Conservation (phyloP, 2,113 vertebrate species). For the Antigone vipio region DNA sequence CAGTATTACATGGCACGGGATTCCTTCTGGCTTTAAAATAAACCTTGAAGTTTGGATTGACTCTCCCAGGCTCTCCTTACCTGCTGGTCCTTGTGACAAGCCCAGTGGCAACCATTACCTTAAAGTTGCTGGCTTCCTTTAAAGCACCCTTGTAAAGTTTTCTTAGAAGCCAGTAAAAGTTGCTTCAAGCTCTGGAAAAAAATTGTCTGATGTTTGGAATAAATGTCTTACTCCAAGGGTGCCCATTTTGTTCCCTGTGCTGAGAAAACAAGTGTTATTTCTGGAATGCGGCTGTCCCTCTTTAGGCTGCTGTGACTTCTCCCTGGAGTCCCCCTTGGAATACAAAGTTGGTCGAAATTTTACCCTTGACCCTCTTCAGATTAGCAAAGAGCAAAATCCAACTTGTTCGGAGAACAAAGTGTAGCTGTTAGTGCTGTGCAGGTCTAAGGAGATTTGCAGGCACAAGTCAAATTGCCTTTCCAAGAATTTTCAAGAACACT, state of each 20-base stretch:
- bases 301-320: neutral
- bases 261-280: slow-evolving; percentile 9
- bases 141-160: neutral
- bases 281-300: neutral
- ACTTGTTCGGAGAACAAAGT: neutral
- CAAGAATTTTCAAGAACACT: neutral
- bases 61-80: neutral
- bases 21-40: neutral
- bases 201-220: neutral
- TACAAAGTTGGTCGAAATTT: neutral
- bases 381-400: neutral
- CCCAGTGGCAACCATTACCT: neutral
- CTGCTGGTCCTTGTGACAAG: neutral
- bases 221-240: neutral
- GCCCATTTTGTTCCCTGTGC: neutral
- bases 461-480: neutral
- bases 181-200: neutral
- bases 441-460: neutral
- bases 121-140: neutral
- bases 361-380: slow-evolving; percentile 5
- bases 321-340: neutral
- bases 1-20: neutral
- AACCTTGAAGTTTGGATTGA: neutral
- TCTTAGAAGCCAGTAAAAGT: neutral
- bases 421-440: neutral